Evolutionary conservation across 2,113 vertebrate species (phyloP).

Genomic region (human (Homo sapiens)): GRCh38 chr4:175666001-175666500

Average conservation of each 20-base stretch:
- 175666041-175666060: no score
- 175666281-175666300: not conserved
- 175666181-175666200: no score
- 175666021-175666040: no score
- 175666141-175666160: no score
- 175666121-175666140: no score
- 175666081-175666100: no score
- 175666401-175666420: not conserved
- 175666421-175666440: not conserved
- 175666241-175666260: not conserved
- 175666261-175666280: not conserved
- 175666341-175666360: not conserved
- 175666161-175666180: no score
- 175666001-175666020: no score
- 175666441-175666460: not conserved
- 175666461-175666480: not conserved
- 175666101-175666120: no score
- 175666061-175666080: fast-evolving
- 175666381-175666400: not conserved
- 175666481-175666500: not conserved
- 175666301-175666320: not conserved
- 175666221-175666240: not conserved
- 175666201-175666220: no score
- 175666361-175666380: not conserved
- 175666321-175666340: not conserved